Percentiles rank a stretch among this genome's conserved stretches.
Evolutionary conservation across 1,140 invertebrate species (phyloP).

Genomic region (Cheumatopsyche charites): DNA sequence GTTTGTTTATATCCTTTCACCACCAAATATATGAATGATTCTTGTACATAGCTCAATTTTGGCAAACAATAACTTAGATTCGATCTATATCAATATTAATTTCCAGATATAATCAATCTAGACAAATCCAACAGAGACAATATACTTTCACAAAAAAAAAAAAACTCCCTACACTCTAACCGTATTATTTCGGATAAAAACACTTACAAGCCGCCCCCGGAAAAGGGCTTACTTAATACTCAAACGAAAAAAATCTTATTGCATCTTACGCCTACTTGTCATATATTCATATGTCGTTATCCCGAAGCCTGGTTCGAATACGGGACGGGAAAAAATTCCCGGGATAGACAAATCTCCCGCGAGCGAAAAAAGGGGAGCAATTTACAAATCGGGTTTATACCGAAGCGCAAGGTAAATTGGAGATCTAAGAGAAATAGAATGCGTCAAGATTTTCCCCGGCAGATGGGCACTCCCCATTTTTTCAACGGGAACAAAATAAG

Average conservation of each 20-base stretch:
- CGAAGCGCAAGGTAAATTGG: constrained; percentile 26
- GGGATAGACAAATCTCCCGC: background rate
- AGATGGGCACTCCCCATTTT: constrained; percentile 24
- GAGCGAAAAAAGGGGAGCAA: constrained; percentile 17
- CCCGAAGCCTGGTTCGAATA: background rate
- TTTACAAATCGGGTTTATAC: constrained; percentile 27
- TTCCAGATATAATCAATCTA: too few species aligned
- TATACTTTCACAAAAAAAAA: too few species aligned
- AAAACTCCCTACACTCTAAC: too few species aligned
- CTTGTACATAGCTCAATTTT: too few species aligned
- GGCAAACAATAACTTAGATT: too few species aligned
- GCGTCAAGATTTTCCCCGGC: constrained; percentile 23
- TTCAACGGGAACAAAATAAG: constrained; percentile 5
- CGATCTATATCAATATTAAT: too few species aligned
- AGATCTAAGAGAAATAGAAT: constrained; percentile 28
- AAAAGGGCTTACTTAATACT: too few species aligned
- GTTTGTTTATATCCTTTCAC: too few species aligned
- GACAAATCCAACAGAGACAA: too few species aligned
- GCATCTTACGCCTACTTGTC: constrained; percentile 12
- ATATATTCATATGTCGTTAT: constrained; percentile 21
- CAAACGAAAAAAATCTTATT: constrained; percentile 8
- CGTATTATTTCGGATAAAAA: too few species aligned
- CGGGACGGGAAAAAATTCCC: background rate
- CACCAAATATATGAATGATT: too few species aligned
- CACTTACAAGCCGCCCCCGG: too few species aligned